Percentiles rank a stretch among this genome's conserved stretches.
These are phyloP conservation scores for Porites australiensis DNA, from an alignment of 64 coral and sea anemone species.

Conservation along the genomic window DNA sequence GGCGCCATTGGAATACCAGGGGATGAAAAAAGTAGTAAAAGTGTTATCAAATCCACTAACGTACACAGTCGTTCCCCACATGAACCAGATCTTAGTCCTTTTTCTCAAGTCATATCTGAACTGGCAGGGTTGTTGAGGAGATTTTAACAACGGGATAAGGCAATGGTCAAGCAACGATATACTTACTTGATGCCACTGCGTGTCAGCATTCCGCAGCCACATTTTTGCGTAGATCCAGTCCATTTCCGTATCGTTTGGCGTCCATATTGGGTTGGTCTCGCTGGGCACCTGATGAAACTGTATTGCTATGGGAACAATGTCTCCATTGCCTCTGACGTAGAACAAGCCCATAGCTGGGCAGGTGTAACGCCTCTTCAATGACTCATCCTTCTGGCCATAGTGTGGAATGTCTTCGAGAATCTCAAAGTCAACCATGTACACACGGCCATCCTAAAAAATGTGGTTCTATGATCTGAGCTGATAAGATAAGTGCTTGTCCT, in stretches of 20 bases:
- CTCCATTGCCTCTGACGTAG: conserved; percentile 60
- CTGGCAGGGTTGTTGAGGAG: no score
- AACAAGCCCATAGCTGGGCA: conserved; percentile 75
- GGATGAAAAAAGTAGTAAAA: no score
- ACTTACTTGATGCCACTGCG: conserved; percentile 83
- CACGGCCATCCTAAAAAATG: conserved; percentile 68
- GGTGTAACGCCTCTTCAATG: conserved; percentile 60
- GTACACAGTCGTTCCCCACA: no score
- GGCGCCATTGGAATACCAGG: no score
- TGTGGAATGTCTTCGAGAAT: conserved; percentile 71
- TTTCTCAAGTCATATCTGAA: no score
- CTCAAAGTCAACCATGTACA: conserved; percentile 77
- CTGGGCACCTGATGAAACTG: conserved; percentile 69
- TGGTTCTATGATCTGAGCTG: neutral
- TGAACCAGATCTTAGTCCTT: no score
- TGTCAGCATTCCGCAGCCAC: conserved; percentile 81
- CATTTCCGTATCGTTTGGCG: conserved; percentile 75
- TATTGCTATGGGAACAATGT: conserved; percentile 86
- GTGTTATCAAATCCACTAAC: no score
- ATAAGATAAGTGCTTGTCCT: no score
- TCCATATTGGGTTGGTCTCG: conserved; percentile 89
- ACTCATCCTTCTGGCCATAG: conserved; percentile 61
- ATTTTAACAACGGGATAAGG: no score
- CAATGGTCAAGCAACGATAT: no score
- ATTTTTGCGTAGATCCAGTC: conserved; percentile 92